A percentile compares a stretch with the other conserved stretches of the same genome.
Evolutionary conservation across 2,113 vertebrate species (phyloP).

Genomic region (Taxidea taxus): DNA sequence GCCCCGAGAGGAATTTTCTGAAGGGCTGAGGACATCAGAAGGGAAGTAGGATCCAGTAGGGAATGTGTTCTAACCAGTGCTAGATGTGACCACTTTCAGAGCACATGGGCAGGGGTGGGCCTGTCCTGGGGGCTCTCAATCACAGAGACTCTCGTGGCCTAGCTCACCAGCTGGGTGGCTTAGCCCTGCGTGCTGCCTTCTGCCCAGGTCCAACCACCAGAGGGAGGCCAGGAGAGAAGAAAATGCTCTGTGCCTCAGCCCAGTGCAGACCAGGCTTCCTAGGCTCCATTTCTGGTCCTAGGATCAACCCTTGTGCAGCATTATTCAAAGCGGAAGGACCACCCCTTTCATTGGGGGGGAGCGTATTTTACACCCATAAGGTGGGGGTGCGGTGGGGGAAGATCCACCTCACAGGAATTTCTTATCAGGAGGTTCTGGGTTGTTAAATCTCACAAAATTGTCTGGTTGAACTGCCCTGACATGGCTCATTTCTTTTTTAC

Average conservation of each 20-base stretch:
- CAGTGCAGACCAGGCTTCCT: neutral
- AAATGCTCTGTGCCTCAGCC: neutral
- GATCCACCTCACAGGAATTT: neutral
- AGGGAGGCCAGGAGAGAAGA: neutral
- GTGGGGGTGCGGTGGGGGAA: neutral
- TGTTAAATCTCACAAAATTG: neutral
- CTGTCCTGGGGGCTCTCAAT: neutral
- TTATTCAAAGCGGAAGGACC: neutral
- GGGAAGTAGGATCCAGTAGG: neutral
- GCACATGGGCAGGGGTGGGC: too few relatives aligned
- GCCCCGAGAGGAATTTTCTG: neutral
- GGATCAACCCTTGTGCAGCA: neutral
- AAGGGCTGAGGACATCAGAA: neutral
- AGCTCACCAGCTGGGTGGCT: neutral
- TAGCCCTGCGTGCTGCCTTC: neutral
- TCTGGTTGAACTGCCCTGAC: neutral
- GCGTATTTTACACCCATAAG: neutral
- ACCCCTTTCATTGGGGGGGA: neutral
- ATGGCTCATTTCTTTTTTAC: neutral
- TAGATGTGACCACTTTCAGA: neutral
- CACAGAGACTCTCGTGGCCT: neutral
- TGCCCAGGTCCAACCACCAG: too few relatives aligned
- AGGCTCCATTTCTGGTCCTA: neutral
- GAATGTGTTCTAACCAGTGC: neutral
- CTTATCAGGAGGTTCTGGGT: neutral